Base-by-base conservation (phyloP, 2,797 vertebrate genomes). In the Pseudochromis fuscus region DNA sequence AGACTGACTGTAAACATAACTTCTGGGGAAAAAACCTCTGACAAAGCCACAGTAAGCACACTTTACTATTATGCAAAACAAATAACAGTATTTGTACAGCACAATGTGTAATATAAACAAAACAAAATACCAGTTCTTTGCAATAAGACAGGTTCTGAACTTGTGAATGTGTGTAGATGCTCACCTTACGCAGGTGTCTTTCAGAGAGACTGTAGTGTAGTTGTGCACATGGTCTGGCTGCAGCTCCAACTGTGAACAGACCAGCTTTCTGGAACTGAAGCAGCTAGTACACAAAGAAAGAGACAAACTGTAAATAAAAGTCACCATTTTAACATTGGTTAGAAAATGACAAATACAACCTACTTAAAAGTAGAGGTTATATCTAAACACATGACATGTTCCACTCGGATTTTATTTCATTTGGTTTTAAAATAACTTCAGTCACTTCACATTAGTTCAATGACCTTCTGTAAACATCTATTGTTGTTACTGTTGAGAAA, bases 201-300 rank as follows among this genome's bases (percentile, higher is more conserved):
- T 96, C 94, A 9, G 88, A 95, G 82, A 96, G 94, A 64, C 92
- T 88, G 82, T 95, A 94, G 72, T 94, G 96, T n/a, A 97, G 72
- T 65, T 96, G 95, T 35, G 96, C 95, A 19, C 96, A 97, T 4
- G 96, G 96, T 78, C 90, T 91, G 60, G 93, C 90, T 9, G 95
- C 93, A 49, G 93, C 86, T 84, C 95, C 94, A 50, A 94, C 75
- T 18, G 93, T 90, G 55, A 92, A 93, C 79, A 92, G 69, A 63
- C 94, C 89, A 15, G 95, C 94, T 77, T 89, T 94, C 81, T 93
- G 91, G 86, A 98, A 98, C 79, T 94, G 94, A 85, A 98, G 93
- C 77, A 96, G 79, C 96, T 96, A 63, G 1, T 74, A 79, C 8
- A 55, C 4, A 71, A 3, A 67, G 9, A 61, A 1, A 49, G 5